Evolutionary conservation across 2,113 vertebrate species (phyloP), one percentile per base, ranked within the genome.

Genomic region (Heterotis niloticus): DNA sequence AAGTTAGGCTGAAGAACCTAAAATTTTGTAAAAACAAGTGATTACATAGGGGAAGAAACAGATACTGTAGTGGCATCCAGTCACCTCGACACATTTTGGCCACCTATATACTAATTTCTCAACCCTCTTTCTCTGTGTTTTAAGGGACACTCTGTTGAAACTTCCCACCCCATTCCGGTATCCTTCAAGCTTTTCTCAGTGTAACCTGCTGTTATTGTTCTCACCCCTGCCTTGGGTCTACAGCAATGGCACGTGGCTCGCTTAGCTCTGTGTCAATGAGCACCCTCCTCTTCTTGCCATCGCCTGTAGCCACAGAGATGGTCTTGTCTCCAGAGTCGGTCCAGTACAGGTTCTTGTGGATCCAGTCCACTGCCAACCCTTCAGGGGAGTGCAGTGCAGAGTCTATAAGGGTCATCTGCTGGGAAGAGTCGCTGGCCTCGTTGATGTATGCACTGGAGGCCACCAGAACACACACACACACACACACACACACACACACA

Each of bases 331-430:
- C 96, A 0, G 98, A 99, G 89, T 99, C 98, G 0, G 98, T 98
- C 98, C 98, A 99, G 88, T 99, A 99, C 90, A 99, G 95, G 86
- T 98, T 98, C 86, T 96, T 96, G 74, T 99, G 97, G 56, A 98
- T 91, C 98, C 98, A 99, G 91, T 99, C 98, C 34, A 98, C 92
- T 0, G 98, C 98, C 85, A 99, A 90, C 28, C 97, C 96, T 88
- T 99, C 96, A 0, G 98, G 98, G 2, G 96, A 97, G 88, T 96
- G 92, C 28, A 98, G 91, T 75, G 93, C 91, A 59, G 94, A 92
- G 52, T 96, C 96, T 10, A 99, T 94, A 77, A 99, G 88, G 4
- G 92, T 94, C 81, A 93, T 87, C 87, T 98, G 97, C 85, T 97
- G 92, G 0, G 94, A 92, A 0, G 94, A 92, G 86, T 98, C 94